Evolutionary conservation across 2,888 invertebrate species (phyloP), one percentile per base, ranked within the genome.

Genomic region (Plagiodera versicolora): DNA sequence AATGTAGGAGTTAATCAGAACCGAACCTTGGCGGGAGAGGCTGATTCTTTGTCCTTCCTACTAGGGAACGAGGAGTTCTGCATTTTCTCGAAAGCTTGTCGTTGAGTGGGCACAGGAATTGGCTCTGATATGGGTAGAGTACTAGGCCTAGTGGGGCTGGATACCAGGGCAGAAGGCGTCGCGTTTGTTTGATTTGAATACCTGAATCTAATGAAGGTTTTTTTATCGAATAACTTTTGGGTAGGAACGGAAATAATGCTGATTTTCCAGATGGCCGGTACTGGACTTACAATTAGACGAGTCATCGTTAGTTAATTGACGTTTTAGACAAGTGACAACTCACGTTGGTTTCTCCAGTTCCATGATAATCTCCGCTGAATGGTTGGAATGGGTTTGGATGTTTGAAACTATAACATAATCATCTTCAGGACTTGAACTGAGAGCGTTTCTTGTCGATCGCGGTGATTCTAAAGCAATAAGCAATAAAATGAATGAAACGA

Each of bases 321-420:
- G n/a, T n/a, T n/a, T n/a, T n/a, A n/a, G n/a, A n/a, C n/a, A 24
- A 24, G 24, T 24, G 24, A 39, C 39, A 39, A 65, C 68, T 68
- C 63, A 68, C 66, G 56, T 45, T 39, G 56, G 58, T 56, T 62
- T 69, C 18, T 71, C 71, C 57, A 70, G 68, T 59, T 72, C 68
- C 51, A 63, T 68, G 46, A 73, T 72, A 65, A 74, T 77, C 51
- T 83, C 84, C 55, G 82, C 81, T 5, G 83, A 84, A 71, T 85
- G 85, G 77, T 88, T 88, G 67, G 83, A 83, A 19, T 67, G 67
- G 45, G 67, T 67, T 61, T 88, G 85, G 70, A 86, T 78, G 78
- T 86, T 89, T 66, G 92, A 89, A 73, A 92, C 91, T 79, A 92
- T 82, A 73, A 92, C 92, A 83, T 91, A 92, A 82, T 91, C 92